phyloP scores from a whole-genome alignment of 2,888 invertebrate genomes.

The Meiosimyza platycephala region DNA sequence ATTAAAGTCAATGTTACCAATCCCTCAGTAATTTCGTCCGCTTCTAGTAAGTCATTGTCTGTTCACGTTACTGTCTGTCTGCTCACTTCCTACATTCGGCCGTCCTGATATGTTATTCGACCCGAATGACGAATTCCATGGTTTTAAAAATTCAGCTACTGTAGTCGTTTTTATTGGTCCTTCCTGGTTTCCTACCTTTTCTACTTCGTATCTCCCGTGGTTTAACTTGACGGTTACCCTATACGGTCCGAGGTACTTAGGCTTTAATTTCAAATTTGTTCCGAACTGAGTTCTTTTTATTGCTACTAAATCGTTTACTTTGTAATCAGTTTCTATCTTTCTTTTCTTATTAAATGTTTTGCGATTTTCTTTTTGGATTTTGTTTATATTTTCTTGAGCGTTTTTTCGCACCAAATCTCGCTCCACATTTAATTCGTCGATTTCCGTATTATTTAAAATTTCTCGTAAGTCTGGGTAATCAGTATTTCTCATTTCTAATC shows the following conservation, averaged over 20 bases:
- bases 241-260: constrained; percentile 38
- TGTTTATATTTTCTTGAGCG: constrained; percentile 26
- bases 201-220: constrained; percentile 37
- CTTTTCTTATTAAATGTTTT: constrained; percentile 9
- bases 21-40: too few relatives aligned
- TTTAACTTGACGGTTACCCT: constrained; percentile 7
- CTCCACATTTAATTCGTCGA: background rate
- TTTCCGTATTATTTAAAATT: constrained; percentile 15
- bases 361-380: constrained; percentile 31
- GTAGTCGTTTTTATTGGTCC: constrained; percentile 21
- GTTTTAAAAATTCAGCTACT: constrained; percentile 32
- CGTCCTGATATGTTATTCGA: constrained; percentile 43
- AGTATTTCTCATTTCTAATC: constrained; percentile 35
- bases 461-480: constrained; percentile 33
- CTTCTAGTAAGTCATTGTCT: too few relatives aligned
- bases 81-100: constrained; percentile 41
- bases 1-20: too few relatives aligned
- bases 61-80: too few relatives aligned
- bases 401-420: background rate
- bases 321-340: too few relatives aligned
- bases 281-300: constrained; percentile 41
- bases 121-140: constrained; percentile 14
- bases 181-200: constrained; percentile 31
- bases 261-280: constrained; percentile 29
- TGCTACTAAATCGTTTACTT: constrained; percentile 33